Base-by-base conservation (phyloP, 2,797 vertebrate species). In the Spinibarbus caldwelli region DNA sequence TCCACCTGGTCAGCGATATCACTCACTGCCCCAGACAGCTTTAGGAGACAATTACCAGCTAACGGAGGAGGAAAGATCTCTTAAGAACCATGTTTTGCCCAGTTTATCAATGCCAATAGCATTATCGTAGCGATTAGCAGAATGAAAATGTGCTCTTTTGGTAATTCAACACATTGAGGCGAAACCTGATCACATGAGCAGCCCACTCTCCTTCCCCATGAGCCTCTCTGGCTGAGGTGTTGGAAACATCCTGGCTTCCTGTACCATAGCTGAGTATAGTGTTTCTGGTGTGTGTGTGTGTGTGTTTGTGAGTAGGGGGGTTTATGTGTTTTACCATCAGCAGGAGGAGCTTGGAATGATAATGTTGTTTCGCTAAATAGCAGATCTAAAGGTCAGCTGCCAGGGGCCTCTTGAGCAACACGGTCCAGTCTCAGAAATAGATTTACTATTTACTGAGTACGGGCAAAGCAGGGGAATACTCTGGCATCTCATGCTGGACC, bases 71-170 rank as follows among this genome's bases (percentile, higher is more conserved):
- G 68, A 88, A 94, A 94, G 94, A 94, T 94, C 93, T 93, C 91
- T 92, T 93, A 94, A 94, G 92, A 95, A 94, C 92, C 91, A 92
- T 94, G 93, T 94, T 95, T 95, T 93, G 92, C 91, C 92, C 94
- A 93, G 90, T 93, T 93, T 92, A 93, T 96, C 94, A 92, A 96
- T 96, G 93, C 89, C 94, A 96, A 96, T 94, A 94, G 92, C 93
- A 95, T 96, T 96, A 96, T 90, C 86, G 91, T 90, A 79, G 66
- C 92, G 92, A 95, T 95, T 95, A 95, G 94, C 91, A 86, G 91
- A 93, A 93, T 91, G 92, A 94, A 95, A 88, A 94, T 95, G 94
- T 93, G 94, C 94, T 95, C 94, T 95, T 95, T 95, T 95, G 94
- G 94, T 95, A 96, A 95, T 93, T 94, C 91, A 95, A 95, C 95